A percentile compares a stretch with the other conserved stretches of the same genome.
phyloP scores from a whole-genome alignment of 2,888 invertebrate species.

The Pycnomerus fuliginosus region DNA sequence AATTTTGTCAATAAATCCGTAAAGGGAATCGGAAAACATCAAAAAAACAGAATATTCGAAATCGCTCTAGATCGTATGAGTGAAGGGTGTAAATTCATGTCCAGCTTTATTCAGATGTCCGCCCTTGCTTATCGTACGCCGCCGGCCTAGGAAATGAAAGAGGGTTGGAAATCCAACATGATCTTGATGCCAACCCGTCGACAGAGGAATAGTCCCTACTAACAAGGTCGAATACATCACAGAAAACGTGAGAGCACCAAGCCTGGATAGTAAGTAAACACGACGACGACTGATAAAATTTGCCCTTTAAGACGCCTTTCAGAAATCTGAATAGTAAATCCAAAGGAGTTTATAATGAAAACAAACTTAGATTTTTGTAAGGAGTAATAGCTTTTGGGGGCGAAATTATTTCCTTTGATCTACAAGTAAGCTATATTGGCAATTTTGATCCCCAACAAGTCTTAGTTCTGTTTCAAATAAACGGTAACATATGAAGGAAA shows the following conservation, averaged over 20 bases:
- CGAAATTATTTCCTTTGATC: constrained; percentile 13
- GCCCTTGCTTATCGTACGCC: constrained; percentile 36
- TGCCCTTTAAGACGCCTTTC: constrained; percentile 5
- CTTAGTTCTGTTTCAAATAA: constrained; percentile 6
- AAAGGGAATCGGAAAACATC: constrained; percentile 26
- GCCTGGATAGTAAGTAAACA: constrained; percentile 13
- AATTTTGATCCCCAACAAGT: constrained; percentile 6
- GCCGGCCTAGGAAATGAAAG: constrained; percentile 43
- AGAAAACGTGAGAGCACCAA: constrained; percentile 21
- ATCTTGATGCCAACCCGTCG: constrained; percentile 41
- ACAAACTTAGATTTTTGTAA: too few species aligned
- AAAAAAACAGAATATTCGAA: constrained; percentile 26
- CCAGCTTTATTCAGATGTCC: constrained; percentile 42
- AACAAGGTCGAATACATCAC: constrained; percentile 37
- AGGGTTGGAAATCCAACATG: constrained; percentile 46
- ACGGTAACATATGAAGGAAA: constrained; percentile 29
- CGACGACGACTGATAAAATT: constrained; percentile 9
- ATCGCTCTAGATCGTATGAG: constrained; percentile 27
- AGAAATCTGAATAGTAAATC: neutral
- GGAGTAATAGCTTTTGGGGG: too few species aligned
- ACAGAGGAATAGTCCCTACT: constrained; percentile 38
- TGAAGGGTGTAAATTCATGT: constrained; percentile 42
- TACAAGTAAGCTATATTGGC: constrained; percentile 9
- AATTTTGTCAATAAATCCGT: too few species aligned
- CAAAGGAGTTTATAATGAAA: too few species aligned